Evolutionary conservation across 2,797 vertebrate genomes (phyloP).

Genomic region (Cygnus olor): DNA sequence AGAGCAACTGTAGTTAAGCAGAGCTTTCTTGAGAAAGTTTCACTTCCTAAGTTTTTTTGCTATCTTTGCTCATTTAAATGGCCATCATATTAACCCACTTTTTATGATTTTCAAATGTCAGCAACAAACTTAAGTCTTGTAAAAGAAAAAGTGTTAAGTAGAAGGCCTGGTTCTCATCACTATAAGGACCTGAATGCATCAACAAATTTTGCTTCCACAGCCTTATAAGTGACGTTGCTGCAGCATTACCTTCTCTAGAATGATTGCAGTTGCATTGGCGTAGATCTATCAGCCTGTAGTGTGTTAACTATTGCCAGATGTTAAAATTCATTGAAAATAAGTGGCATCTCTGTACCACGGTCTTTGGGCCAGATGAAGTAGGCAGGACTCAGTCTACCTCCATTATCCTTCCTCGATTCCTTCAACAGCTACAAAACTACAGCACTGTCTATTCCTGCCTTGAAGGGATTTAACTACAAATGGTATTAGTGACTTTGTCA

Average conservation of each 20-base stretch:
- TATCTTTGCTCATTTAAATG: conserved; percentile 60
- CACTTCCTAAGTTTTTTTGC: conserved; percentile 62
- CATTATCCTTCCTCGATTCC: background rate
- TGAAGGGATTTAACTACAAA: background rate
- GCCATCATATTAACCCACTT: conserved; percentile 49
- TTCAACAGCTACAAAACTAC: background rate
- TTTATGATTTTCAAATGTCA: conserved; percentile 37
- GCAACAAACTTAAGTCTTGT: background rate
- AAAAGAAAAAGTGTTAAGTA: background rate
- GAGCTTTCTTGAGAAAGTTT: conserved; percentile 70
- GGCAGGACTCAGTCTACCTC: background rate
- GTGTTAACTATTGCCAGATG: background rate
- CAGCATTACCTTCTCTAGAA: background rate
- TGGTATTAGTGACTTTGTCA: background rate
- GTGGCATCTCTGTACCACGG: background rate
- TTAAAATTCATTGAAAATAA: background rate
- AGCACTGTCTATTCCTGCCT: background rate
- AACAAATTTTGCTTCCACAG: background rate
- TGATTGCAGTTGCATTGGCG: too few species aligned
- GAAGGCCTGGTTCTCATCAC: background rate
- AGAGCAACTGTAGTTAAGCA: conserved; percentile 4
- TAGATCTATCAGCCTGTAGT: background rate
- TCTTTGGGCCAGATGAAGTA: background rate
- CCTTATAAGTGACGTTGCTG: background rate
- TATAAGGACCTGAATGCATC: background rate